Evolutionary conservation across 2,888 invertebrate species (phyloP), one percentile per base, ranked within the genome.

Genomic region (Dicycla oo): DNA sequence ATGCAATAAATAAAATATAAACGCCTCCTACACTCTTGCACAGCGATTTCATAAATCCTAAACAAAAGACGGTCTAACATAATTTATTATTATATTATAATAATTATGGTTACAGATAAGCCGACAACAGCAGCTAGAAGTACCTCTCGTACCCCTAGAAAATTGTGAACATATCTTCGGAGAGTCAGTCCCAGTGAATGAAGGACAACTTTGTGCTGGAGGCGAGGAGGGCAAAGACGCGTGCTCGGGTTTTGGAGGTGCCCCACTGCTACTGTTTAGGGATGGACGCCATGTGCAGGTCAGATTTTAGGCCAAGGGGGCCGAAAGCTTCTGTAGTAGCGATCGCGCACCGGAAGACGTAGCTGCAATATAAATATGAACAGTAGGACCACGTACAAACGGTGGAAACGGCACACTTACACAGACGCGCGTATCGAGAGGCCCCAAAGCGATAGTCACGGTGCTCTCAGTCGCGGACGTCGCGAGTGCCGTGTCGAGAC

Each of bases 171-270:
- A 96, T 43, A 97, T 98, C 74, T 98, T 97, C 85, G 97, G 97
- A 1, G 96, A 97, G 15, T 97, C 97, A 0, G 97, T 96, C 53
- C 98, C 96, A 75, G 96, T 97, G 60, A 96, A 96, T 43, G 94
- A 94, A 78, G 97, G 97, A 3, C 97, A 98, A 30, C 92, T 98
- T 74, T 98, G 98, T 85, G 98, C 97, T 0, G 98, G 98, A 0
- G 98, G 98, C 0, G 97, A 98, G 82, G 95, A 95, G 80, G 97
- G 97, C 23, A 97, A 96, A 80, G 98, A 98, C 88, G 98, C 98
- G 0, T 98, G 98, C 82, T 97, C 97, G 15, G 98, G 98, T 8
- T 98, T 98, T 86, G 98, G 98, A 5, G 98, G 98, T 6, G 97
- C 98, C 0, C 98, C 98, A 0, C 92, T 98, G 6, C 90, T 98